Percentiles rank a stretch among this genome's conserved stretches.
These are phyloP conservation scores for Lordiphosa fenestrarum DNA, from an alignment of 2,888 invertebrate species.

Conservation along the genomic window DNA sequence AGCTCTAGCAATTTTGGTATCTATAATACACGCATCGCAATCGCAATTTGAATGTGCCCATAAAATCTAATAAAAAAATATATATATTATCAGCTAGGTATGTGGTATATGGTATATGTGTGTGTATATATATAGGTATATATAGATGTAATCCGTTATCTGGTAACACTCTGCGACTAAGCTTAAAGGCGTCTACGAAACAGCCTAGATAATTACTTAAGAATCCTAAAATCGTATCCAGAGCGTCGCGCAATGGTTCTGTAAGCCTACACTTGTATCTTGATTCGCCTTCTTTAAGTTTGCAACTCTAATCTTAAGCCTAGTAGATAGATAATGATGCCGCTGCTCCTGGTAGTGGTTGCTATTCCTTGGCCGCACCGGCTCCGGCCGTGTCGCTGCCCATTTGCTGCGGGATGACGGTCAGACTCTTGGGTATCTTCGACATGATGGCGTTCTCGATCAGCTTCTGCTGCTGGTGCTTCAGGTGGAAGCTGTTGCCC, in stretches of 20 bases:
- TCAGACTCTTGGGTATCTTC: constrained; percentile 90
- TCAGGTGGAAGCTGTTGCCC: constrained; percentile 35
- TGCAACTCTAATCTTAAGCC: constrained; percentile 6
- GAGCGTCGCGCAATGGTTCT: too few species aligned
- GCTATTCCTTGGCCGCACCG: constrained; percentile 29
- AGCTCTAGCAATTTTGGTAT: constrained; percentile 66
- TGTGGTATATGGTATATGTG: constrained; percentile 19
- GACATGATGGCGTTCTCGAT: constrained; percentile 83
- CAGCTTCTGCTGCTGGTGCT: constrained; percentile 63
- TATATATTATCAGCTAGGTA: constrained; percentile 22
- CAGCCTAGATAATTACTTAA: constrained; percentile 10
- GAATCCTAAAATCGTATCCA: too few species aligned
- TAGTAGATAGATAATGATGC: constrained; percentile 4
- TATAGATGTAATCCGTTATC: constrained; percentile 2
- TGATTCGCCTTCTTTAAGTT: constrained; percentile 22
- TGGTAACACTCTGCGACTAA: background rate
- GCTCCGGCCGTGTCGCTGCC: constrained; percentile 31
- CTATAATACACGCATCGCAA: constrained; percentile 64
- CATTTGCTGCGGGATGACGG: constrained; percentile 87
- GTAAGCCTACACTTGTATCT: background rate
- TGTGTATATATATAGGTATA: constrained; percentile 14
- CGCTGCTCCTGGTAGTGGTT: constrained; percentile 10
- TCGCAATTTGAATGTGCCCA: constrained; percentile 29
- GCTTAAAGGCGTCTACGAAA: constrained; percentile 9
- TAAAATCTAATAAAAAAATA: constrained; percentile 54